Percentiles rank a stretch among this genome's conserved stretches.
Evolutionary conservation across 2,888 invertebrate species (phyloP).

Genomic region (Drosophila neotestacea): DNA sequence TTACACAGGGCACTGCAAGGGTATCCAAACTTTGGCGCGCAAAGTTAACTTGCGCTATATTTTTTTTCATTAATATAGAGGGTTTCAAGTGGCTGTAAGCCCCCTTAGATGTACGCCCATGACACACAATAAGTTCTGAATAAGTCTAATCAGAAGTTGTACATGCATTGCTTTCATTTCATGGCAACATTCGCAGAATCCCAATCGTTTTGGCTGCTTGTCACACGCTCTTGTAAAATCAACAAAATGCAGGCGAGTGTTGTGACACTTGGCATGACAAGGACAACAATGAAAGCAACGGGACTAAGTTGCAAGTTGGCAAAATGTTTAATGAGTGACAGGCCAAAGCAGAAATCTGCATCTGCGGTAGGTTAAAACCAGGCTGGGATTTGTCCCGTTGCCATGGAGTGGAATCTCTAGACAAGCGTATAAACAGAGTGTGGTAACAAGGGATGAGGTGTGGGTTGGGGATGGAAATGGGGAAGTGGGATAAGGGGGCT

Average conservation of each 20-base stretch:
- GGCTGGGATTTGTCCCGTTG: constrained; percentile 37
- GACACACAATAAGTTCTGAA: background rate
- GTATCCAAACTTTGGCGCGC: no score
- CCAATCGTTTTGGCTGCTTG: constrained; percentile 50
- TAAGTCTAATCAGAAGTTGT: constrained; percentile 54
- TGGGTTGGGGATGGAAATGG: constrained; percentile 2
- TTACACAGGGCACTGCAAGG: no score
- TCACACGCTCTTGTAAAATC: constrained; percentile 71
- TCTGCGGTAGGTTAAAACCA: constrained; percentile 69
- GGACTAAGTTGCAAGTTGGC: constrained; percentile 64
- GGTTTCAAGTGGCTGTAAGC: background rate
- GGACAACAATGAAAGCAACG: constrained; percentile 56
- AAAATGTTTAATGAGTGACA: constrained; percentile 76
- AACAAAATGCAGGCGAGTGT: constrained; percentile 65
- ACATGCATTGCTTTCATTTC: constrained; percentile 49
- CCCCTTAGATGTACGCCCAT: constrained; percentile 10
- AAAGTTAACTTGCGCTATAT: no score
- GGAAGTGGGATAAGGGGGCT: constrained; percentile 1
- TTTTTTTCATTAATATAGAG: no score
- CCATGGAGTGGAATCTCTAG: constrained; percentile 24
- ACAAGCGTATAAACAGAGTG: constrained; percentile 12
- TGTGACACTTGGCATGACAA: constrained; percentile 75
- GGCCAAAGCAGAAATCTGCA: constrained; percentile 58
- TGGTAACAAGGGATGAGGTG: background rate
- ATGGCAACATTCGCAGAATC: constrained; percentile 63